Base-by-base conservation (phyloP, 2,888 invertebrate species). In the Harpagoxenus sublaevis region DNA sequence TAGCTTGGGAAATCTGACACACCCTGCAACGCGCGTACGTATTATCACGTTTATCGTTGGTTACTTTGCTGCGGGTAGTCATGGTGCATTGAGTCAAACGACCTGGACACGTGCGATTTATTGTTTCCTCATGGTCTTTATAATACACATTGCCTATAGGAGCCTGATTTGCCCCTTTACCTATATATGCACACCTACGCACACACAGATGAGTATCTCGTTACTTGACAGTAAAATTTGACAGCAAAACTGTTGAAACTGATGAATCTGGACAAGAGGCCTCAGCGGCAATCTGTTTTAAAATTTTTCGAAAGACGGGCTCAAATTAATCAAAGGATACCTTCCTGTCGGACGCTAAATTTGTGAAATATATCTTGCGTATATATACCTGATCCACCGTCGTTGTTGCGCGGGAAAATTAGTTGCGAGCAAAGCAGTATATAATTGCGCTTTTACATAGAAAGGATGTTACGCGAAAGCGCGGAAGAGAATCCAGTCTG, bases 11-110 rank as follows among this genome's bases (percentile, higher is more conserved):
- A 48, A 65, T 53, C 53, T 78, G 66, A 48, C 35, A 78, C 66
- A 78, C 73, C n/a, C 63, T 57, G 31, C 70, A 55, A 10, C 31
- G 28, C 79, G 45, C 63, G 65, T 65, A 63, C 12, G 28, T 83
- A 60, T 62, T 45, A 88, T 87, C 84, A 85, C 86, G 86, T 85
- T 89, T 89, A 84, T 86, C 84, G 84, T 83, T 83, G 88, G 84
- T 81, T 81, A 78, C 75, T 83, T 86, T 87, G 79, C 70, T 85
- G 78, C 85, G 68, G 85, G 73, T 65, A 86, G 87, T 85, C 86
- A 87, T 83, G 89, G 66, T 68, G 71, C 63, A 63, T 83, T 83
- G 83, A 83, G 83, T 84, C 85, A 84, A 89, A 81, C 87, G 60
- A 31, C 60, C n/a, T 65, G 84, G 84, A 88, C 86, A 86, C 86